These are phyloP conservation scores for Tribolium madens DNA, from an alignment of 1,140 invertebrate genomes.

Conservation along the genomic window DNA sequence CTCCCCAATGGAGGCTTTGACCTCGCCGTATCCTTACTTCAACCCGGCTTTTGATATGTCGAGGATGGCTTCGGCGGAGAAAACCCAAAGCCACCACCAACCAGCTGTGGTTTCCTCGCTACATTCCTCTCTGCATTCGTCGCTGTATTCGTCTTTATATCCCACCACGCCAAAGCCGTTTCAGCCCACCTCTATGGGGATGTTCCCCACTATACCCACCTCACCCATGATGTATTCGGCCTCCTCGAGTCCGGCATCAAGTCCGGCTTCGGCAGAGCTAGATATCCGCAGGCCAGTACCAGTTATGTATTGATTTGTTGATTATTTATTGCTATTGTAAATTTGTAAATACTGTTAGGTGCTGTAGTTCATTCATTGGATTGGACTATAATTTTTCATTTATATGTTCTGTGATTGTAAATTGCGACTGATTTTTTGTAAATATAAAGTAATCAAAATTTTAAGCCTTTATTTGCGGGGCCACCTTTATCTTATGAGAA, in stretches of 20 bases:
- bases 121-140: constrained; percentile 75
- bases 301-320: constrained; percentile 68
- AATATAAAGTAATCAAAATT: not conserved
- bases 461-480: no score
- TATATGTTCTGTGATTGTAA: constrained; percentile 56
- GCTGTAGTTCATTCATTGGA: not conserved
- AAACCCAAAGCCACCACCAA: constrained; percentile 49
- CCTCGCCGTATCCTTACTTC: constrained; percentile 71
- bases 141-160: constrained; percentile 67
- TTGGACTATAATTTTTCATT: constrained; percentile 19
- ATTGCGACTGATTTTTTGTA: constrained; percentile 55
- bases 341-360: constrained; percentile 41
- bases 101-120: constrained; percentile 68
- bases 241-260: constrained; percentile 67
- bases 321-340: constrained; percentile 37
- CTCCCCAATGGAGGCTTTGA: constrained; percentile 70
- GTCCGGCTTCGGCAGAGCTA: constrained; percentile 65
- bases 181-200: constrained; percentile 61
- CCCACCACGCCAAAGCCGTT: constrained; percentile 43
- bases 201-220: constrained; percentile 62
- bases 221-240: constrained; percentile 66
- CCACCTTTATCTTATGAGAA: no score
- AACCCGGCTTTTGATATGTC: constrained; percentile 74
- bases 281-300: constrained; percentile 71
- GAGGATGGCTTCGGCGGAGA: constrained; percentile 67